These are phyloP conservation scores for Drosophila sordidapex DNA, from an alignment of 2,888 invertebrate genomes.

Conservation along the genomic window DNA sequence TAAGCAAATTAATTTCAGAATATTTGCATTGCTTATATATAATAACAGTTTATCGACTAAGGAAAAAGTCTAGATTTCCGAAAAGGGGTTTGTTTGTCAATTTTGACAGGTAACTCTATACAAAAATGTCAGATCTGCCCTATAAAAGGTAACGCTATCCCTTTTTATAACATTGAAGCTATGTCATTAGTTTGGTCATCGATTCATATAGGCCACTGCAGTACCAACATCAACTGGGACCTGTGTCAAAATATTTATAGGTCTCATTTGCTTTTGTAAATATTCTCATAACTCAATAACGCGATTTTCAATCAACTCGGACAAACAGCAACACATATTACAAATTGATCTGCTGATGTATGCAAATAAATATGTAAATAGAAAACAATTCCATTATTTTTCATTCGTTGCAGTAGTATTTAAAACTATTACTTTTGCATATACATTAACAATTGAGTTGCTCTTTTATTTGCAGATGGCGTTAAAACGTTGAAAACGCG, in stretches of 20 bases:
- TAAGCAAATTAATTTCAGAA: not conserved
- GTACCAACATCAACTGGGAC: no score
- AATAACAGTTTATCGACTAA: not conserved
- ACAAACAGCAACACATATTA: no score
- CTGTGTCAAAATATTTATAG: not conserved
- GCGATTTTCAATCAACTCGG: not conserved
- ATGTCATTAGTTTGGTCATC: no score
- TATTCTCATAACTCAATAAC: not conserved
- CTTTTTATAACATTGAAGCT: not conserved
- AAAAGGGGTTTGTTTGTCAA: no score
- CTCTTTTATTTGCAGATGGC: slow-evolving; percentile 47
- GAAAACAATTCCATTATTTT: not conserved
- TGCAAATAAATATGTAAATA: not conserved
- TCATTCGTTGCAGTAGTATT: not conserved
- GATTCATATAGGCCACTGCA: no score
- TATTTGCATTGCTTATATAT: not conserved
- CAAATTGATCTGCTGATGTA: not conserved
- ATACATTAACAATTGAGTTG: slow-evolving; percentile 8
- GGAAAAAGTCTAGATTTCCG: no score
- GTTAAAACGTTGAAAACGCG: slow-evolving; percentile 32
- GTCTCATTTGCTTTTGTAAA: not conserved
- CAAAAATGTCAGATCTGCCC: not conserved
- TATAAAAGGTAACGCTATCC: no score
- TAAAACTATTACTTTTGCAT: not conserved
- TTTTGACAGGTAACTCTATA: no score